phyloP scores from a whole-genome alignment of 1,140 invertebrate species.

The Belonocnema kinseyi region DNA sequence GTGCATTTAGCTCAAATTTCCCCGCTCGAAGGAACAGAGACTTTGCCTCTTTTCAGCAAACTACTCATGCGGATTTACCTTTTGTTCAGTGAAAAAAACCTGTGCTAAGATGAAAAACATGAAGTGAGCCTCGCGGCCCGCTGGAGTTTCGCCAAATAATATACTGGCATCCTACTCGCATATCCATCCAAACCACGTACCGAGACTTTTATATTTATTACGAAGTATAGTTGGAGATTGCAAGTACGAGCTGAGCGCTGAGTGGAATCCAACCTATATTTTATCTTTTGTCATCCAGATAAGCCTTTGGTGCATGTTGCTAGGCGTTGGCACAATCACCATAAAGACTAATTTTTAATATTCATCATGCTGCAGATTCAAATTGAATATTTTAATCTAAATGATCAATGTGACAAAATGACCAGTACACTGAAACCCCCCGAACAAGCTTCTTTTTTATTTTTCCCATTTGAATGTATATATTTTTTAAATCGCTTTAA shows the following conservation, averaged over 20 bases:
- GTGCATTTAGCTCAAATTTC: neutral
- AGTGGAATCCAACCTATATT: constrained; percentile 27
- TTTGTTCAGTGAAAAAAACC: constrained; percentile 55
- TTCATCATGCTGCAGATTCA: neutral
- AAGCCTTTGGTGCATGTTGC: neutral
- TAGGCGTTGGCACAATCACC: constrained; percentile 21
- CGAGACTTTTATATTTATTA: constrained; percentile 56
- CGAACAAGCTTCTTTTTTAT: no score
- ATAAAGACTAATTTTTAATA: constrained; percentile 19
- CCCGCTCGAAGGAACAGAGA: neutral
- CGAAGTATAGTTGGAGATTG: constrained; percentile 50
- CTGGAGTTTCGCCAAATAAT: constrained; percentile 54
- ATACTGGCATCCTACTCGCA: constrained; percentile 41
- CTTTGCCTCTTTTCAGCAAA: neutral
- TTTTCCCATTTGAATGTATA: no score
- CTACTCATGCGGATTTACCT: constrained; percentile 44
- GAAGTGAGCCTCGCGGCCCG: constrained; percentile 50
- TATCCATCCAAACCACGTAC: constrained; percentile 43
- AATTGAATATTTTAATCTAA: no score
- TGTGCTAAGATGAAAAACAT: constrained; percentile 55
- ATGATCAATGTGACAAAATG: no score
- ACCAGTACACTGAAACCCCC: no score
- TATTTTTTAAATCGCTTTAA: no score
- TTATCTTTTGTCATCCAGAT: constrained; percentile 18
- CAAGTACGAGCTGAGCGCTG: constrained; percentile 34